These are phyloP conservation scores for Apantesis nais DNA, from an alignment of 2,888 invertebrate species.

Conservation along the genomic window DNA sequence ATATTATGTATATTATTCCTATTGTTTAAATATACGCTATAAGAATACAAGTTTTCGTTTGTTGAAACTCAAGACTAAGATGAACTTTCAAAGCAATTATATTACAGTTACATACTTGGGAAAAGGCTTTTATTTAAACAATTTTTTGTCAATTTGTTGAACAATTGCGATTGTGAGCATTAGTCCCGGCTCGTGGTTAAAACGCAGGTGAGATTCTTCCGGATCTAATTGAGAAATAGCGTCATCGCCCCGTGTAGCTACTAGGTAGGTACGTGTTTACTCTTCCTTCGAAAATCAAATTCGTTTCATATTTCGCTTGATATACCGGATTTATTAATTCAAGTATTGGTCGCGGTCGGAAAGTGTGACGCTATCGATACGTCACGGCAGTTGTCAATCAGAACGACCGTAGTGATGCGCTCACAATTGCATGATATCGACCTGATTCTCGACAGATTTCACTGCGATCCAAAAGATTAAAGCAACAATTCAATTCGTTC, in stretches of 20 bases:
- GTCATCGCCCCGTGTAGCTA: slow-evolving; percentile 52
- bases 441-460: slow-evolving; percentile 66
- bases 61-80: slow-evolving; percentile 25
- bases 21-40: slow-evolving; percentile 16
- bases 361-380: slow-evolving; percentile 69
- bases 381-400: slow-evolving; percentile 80
- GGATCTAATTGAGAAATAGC: slow-evolving; percentile 76
- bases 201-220: slow-evolving; percentile 70
- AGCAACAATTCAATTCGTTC: slow-evolving; percentile 46
- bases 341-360: slow-evolving; percentile 63
- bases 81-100: slow-evolving; percentile 37
- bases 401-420: slow-evolving; percentile 71
- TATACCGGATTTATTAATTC: slow-evolving; percentile 54
- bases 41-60: slow-evolving; percentile 31
- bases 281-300: slow-evolving; percentile 48
- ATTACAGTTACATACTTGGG: slow-evolving; percentile 38
- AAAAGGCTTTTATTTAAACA: slow-evolving; percentile 52
- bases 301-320: slow-evolving; percentile 59
- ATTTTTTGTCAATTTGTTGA: slow-evolving; percentile 56
- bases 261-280: slow-evolving; percentile 40
- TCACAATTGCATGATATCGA: slow-evolving; percentile 73
- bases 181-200: slow-evolving; percentile 66
- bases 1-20: slow-evolving; percentile 12
- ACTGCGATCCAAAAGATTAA: slow-evolving; percentile 52
- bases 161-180: slow-evolving; percentile 57